A percentile compares a stretch with the other conserved stretches of the same genome.
Conservation (phyloP, 2,888 invertebrate genomes). For the Drosophila subsilvestris region DNA sequence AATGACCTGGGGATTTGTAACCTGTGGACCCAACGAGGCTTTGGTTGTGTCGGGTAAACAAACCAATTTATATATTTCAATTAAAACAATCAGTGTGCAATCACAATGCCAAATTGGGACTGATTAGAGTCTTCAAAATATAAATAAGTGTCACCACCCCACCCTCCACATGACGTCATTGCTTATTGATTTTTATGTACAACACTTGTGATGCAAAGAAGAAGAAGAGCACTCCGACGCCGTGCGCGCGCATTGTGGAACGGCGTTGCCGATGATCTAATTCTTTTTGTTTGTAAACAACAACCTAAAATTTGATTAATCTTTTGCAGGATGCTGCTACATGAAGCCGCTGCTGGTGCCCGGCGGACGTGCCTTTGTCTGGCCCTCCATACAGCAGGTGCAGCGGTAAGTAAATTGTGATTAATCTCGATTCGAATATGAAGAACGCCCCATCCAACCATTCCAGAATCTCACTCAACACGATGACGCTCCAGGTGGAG, state of each 20-base stretch:
- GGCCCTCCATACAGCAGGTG: constrained; percentile 95
- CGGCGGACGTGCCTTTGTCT: constrained; percentile 98
- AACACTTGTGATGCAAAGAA: constrained; percentile 29
- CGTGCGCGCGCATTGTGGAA: constrained; percentile 50
- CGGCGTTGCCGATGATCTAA: constrained; percentile 48
- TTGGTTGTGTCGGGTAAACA: constrained; percentile 94
- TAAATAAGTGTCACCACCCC: constrained; percentile 38
- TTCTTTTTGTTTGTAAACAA: constrained; percentile 50
- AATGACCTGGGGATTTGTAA: constrained; percentile 95
- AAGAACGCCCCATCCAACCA: neutral
- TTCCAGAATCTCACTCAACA: constrained; percentile 95
- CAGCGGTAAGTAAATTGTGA: constrained; percentile 86
- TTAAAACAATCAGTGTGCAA: neutral
- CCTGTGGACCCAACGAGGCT: constrained; percentile 97
- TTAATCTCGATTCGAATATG: neutral
- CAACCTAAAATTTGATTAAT: constrained; percentile 3
- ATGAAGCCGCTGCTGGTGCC: constrained; percentile 96
- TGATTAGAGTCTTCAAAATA: constrained; percentile 4
- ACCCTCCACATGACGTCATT: constrained; percentile 74
- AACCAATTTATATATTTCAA: neutral
- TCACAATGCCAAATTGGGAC: neutral
- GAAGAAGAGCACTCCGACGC: constrained; percentile 49
- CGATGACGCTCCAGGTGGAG: constrained; percentile 98
- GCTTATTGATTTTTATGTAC: constrained; percentile 75
- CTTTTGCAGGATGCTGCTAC: constrained; percentile 94